Evolutionary conservation across 2,113 vertebrate species (phyloP).

Genomic region (Eubucco bourcierii): DNA sequence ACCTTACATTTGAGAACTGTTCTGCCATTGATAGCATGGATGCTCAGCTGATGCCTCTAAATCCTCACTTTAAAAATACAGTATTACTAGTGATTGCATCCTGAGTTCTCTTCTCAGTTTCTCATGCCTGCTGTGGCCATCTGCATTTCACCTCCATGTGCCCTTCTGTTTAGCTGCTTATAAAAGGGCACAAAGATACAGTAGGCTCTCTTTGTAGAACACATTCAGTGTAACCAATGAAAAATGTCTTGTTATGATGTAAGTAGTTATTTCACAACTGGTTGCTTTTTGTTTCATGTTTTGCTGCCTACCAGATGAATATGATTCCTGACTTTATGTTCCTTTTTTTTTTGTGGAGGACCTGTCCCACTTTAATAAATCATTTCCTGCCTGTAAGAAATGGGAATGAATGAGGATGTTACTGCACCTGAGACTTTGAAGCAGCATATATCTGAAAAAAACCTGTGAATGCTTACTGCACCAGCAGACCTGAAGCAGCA

Average conservation of each 20-base stretch:
- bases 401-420: not conserved
- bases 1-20: rapidly evolving
- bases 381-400: not conserved
- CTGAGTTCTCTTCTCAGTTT: not conserved
- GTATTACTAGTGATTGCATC: not conserved
- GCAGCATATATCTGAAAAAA: not conserved
- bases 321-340: not conserved
- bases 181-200: not conserved
- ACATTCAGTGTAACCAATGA: not conserved
- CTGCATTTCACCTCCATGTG: not conserved
- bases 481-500: not conserved
- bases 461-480: not conserved
- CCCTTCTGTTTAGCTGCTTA: not conserved
- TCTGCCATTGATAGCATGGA: not conserved
- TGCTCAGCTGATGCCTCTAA: not conserved
- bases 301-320: not conserved
- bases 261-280: not conserved
- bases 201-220: not conserved
- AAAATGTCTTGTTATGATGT: not conserved
- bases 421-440: not conserved
- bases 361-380: not conserved
- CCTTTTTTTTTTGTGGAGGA: not conserved
- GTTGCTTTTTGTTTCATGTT: not conserved
- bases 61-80: not conserved
- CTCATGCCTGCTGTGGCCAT: not conserved